Evolutionary conservation across 2,888 invertebrate species (phyloP), one percentile per base, ranked within the genome.

Genomic region (Drosophila cognata): DNA sequence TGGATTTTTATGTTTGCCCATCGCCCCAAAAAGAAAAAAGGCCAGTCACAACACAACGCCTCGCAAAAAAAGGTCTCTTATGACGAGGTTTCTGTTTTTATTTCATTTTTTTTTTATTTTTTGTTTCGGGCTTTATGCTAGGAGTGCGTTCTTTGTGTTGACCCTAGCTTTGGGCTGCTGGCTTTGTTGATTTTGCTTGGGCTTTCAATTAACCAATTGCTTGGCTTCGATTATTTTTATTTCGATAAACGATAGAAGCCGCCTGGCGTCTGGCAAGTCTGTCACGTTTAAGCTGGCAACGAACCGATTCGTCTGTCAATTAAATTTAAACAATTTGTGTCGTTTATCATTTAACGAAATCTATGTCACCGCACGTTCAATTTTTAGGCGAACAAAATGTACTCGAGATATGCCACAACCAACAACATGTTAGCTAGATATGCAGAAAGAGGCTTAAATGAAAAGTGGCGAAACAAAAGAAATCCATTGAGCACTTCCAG

Each of bases 1-100:
- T 86, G 88, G 73, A 77, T 79, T 77, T 81, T 79, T 74, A 71
- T 73, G 72, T 77, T 72, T 82, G 72, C 57, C 77, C 70, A 74
- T 65, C 64, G 65, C 53, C 50, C 68, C 35, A 71, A 77, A 74
- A 73, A 61, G 51, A 55, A 56, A 57, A 48, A 46, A 46, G 4
- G 8, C 46, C 46, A 25, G 46, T 46, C 56, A 59, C 43, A 51
- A 55, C 21, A 57, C 55, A 64, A 38, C 31, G 38, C 50, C 61
- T 60, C 62, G 67, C 68, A 36, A 69, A 61, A 62, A 72, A 75
- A 46, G 61, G 77, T 68, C 67, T 73, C 57, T 56, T 64, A 38
- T 73, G 65, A 68, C 61, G 53, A 62, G 33, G 46, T 61, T 71
- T 55, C 10, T 59, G 33, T 56, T 67, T 25, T 51, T 58, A 31